Percentiles rank a stretch among this genome's conserved stretches.
These are phyloP conservation scores for Emys orbicularis DNA, from an alignment of 2,797 vertebrate species.

Conservation along the genomic window DNA sequence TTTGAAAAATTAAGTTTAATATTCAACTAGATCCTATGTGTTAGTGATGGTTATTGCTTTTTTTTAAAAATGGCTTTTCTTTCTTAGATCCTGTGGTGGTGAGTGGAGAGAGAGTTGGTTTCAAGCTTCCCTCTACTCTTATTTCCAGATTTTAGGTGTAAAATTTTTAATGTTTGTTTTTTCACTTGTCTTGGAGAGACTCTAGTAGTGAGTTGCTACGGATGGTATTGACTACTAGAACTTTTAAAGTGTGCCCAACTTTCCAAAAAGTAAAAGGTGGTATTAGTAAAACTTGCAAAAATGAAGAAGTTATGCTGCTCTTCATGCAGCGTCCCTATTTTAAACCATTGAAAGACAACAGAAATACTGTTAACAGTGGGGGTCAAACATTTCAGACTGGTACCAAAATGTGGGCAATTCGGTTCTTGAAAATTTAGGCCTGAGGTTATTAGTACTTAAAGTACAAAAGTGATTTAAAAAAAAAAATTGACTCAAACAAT, in stretches of 20 bases:
- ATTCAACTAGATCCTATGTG: background rate
- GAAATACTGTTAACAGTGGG: accelerated
- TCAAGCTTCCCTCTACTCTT: background rate
- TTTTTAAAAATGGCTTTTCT: background rate
- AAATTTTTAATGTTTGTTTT: background rate
- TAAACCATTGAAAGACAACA: background rate
- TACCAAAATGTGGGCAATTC: background rate
- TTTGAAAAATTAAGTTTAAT: background rate
- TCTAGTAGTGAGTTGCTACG: background rate
- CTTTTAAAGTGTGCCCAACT: background rate
- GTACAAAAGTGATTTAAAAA: background rate
- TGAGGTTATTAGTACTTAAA: background rate
- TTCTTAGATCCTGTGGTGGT: accelerated
- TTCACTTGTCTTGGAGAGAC: background rate
- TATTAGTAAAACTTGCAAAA: background rate
- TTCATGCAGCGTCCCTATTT: background rate
- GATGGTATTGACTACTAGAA: background rate
- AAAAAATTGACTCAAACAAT: background rate
- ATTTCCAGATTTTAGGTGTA: background rate
- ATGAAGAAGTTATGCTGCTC: background rate
- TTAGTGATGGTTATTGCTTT: background rate
- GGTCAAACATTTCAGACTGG: background rate
- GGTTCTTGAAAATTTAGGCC: accelerated
- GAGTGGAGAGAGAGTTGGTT: background rate
- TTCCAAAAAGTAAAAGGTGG: background rate